Evolutionary conservation across 2,113 vertebrate species (phyloP), one percentile per base, ranked within the genome.

Genomic region (Neotoma lepida): DNA sequence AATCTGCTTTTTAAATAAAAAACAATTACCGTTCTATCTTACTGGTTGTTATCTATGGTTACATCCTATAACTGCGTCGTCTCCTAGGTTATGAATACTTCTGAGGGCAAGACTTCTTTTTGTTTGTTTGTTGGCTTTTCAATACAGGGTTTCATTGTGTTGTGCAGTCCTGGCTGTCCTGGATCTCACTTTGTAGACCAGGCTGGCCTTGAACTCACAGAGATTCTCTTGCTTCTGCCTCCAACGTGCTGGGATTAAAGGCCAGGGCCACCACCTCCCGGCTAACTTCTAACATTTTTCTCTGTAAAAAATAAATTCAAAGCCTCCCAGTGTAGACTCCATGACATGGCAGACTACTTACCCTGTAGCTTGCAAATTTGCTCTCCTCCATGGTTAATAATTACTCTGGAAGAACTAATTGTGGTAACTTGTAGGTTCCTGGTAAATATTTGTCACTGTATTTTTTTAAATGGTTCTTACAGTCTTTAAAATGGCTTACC

Each of bases 231-330:
- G 68, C 35, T 17, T 39, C 35, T 70, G 68, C 18, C 68, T 70
- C 68, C 68, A 8, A 18, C 18, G 17, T 70, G 3, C 68, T 70
- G 68, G 17, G 68, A 70, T 70, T 70, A 70, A 70, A n/a, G 68
- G 7, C 68, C 68, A 20, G 15, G 35, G 9, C 68, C 35, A 68
- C 66, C 35, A 68, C 35, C 35, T 68, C 35, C 41, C 44, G 6
- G 74, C 74, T 30, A 22, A 22, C 15, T 92, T 90, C 80, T 81
- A 81, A 88, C 9, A 70, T 39, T 78, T 94, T 96, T 92, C 77
- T 88, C 35, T 93, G 58, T 82, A 24, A 90, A 85, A 51, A 85
- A 76, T 73, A 84, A 90, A 77, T 46, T 33, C 68, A 39, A 88
- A 73, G 13, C 20, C 73, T 89, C 15, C 54, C 14, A 89, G 70